Conservation (phyloP, 1,140 invertebrate species). For the Gryon sp. region DNA sequence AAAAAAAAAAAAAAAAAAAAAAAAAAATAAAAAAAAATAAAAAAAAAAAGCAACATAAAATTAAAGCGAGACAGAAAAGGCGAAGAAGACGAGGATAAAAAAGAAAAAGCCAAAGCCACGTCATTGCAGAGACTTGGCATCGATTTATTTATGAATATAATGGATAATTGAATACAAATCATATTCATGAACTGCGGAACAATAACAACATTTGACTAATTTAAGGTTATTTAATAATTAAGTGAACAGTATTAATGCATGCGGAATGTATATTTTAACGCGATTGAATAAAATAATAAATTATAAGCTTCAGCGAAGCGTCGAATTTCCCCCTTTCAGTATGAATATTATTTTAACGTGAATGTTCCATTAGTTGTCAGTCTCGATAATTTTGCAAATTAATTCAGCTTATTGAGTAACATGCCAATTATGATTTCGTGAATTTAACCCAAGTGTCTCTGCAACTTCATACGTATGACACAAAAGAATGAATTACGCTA, state of each 20-base stretch:
- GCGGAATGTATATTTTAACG: constrained; percentile 4
- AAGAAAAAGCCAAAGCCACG: background rate
- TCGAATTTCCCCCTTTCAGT: constrained; percentile 14
- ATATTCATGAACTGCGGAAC: constrained; percentile 1
- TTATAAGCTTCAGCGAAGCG: constrained; percentile 5
- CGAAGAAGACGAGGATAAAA: too few species aligned
- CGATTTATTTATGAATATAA: background rate
- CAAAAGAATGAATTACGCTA: constrained; percentile 29
- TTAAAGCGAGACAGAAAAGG: too few species aligned
- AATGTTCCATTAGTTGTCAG: constrained; percentile 37
- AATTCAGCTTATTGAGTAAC: constrained; percentile 52
- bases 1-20: too few species aligned
- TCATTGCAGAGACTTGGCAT: constrained; percentile 3
- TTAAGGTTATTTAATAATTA: constrained; percentile 23
- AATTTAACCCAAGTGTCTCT: constrained; percentile 31
- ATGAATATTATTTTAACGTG: constrained; percentile 29
- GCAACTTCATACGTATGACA: constrained; percentile 16
- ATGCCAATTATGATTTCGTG: constrained; percentile 39
- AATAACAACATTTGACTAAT: constrained; percentile 5
- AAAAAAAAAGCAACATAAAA: too few species aligned
- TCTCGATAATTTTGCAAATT: constrained; percentile 42
- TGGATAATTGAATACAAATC: constrained; percentile 11
- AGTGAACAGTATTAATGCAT: background rate
- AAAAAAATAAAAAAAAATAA: too few species aligned
- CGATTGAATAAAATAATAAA: constrained; percentile 36